A percentile compares a stretch with the other conserved stretches of the same genome.
Conservation (phyloP, 1,140 invertebrate genomes). For the Chlorops oryzae region DNA sequence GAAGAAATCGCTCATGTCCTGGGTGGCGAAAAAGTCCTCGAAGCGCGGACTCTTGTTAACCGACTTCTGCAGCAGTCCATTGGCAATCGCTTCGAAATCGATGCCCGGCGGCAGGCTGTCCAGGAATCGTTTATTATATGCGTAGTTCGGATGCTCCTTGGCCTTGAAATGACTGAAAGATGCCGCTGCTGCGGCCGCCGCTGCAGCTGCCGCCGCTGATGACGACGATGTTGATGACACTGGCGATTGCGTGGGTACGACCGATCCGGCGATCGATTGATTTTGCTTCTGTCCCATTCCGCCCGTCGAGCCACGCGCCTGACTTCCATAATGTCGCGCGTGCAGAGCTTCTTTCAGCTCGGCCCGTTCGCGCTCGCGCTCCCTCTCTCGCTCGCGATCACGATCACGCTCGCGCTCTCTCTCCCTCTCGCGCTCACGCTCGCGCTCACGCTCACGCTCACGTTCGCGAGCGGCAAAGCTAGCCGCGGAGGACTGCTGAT, state of each 20-base stretch:
- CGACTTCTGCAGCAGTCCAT: conserved; percentile 41
- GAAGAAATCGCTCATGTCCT: conserved; percentile 56
- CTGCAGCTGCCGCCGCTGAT: conserved; percentile 13
- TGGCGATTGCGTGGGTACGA: background rate
- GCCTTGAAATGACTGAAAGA: conserved; percentile 35
- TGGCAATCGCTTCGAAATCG: conserved; percentile 42
- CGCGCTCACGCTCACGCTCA: conserved; percentile 26
- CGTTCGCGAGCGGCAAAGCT: conserved; percentile 25
- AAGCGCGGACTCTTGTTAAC: conserved; percentile 44
- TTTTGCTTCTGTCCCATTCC: conserved; percentile 3
- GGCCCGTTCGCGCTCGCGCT: conserved; percentile 31
- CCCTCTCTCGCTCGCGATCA: conserved; percentile 17
- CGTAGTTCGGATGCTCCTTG: conserved; percentile 32
- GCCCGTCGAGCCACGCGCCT: conserved; percentile 34
- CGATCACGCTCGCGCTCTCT: conserved; percentile 27
- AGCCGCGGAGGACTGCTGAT: conserved; percentile 24
- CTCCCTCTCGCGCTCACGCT: conserved; percentile 4
- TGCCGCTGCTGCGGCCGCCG: conserved; percentile 25
- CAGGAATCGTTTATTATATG: conserved; percentile 41
- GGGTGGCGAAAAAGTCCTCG: conserved; percentile 50
- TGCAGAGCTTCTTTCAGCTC: conserved; percentile 36
- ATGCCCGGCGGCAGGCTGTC: conserved; percentile 42
- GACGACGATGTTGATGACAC: background rate
- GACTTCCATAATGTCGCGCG: conserved; percentile 38
- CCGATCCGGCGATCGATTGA: background rate